Base-by-base conservation (phyloP, 1,140 invertebrate genomes). In the Anastatus disparis region DNA sequence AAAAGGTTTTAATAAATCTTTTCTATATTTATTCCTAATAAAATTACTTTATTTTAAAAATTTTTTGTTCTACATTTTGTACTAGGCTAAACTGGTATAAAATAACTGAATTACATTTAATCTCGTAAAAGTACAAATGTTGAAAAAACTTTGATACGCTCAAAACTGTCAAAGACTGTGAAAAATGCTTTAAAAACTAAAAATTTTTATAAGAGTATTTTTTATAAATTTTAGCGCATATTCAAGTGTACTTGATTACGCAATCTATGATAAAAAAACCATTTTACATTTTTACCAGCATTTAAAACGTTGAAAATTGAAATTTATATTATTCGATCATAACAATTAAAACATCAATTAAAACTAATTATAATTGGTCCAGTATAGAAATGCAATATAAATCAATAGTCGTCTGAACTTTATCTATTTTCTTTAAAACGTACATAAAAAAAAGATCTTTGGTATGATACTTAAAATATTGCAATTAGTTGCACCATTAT, bases 381-480 rank as follows among this genome's bases (percentile, higher is more conserved):
- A 70, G 40, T 46, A n/a, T 56, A 46, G 20, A 70, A 70, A 64
- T 63, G 52, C 59, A 64, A 40, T 42, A 20, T 40, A 70, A 12
- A 63, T 59, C 46, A 52, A 53, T 61, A 70, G 27, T 58, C 35
- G 56, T 64, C 61, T 58, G 61, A 63, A 64, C 67, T 31, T 62
- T 6, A 6, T 70, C 26, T 55, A 40, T 58, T 59, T 66, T 61
- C 64, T 65, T 71, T 40, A 40, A 64, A 64, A 56, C 46, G 53
- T 59, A 65, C 9, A 71, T 59, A 59, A 65, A 71, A 52, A 55
- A 29, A 77, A 78, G 79, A 80, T 85, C 84, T 85, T 85, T 85
- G 84, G 84, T 80, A 85, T 84, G 76, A 77, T 70, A 71, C 78
- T 75, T 74, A 75, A 65, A 65, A 81, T 82, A 82, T 82, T 83